A percentile compares a stretch with the other conserved stretches of the same genome.
phyloP scores from a whole-genome alignment of 2,797 vertebrate species.

The Ispidina lecontei region DNA sequence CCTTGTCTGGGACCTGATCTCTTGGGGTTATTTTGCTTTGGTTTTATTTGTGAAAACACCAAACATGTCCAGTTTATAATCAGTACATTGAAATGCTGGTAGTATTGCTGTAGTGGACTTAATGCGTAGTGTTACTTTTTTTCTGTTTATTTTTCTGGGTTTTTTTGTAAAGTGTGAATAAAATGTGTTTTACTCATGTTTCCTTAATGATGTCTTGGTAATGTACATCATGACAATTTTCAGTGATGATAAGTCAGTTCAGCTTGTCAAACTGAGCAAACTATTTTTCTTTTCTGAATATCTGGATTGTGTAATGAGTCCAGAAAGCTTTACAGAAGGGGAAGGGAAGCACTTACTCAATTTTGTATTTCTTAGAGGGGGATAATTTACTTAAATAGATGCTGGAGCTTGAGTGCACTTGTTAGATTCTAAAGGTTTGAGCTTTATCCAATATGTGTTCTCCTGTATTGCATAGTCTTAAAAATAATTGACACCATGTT shows the following conservation, averaged over 20 bases:
- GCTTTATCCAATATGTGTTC: conserved; percentile 79
- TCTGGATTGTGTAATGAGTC: conserved; percentile 71
- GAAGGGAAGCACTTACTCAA: conserved; percentile 77
- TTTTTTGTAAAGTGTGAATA: conserved; percentile 96
- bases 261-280: conserved; percentile 69
- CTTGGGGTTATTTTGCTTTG: conserved; percentile 70
- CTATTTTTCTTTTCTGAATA: conserved; percentile 67
- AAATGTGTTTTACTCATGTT: conserved; percentile 94
- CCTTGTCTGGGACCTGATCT: conserved; percentile 83
- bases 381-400: conserved; percentile 76
- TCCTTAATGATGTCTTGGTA: conserved; percentile 92
- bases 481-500: conserved; percentile 49
- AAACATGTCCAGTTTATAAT: conserved; percentile 88
- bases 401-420: conserved; percentile 83
- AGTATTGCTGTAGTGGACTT: conserved; percentile 89
- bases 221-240: conserved; percentile 89
- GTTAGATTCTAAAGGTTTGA: conserved; percentile 82
- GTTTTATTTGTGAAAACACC: conserved; percentile 84
- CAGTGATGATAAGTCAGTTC: conserved; percentile 65
- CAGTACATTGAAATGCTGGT: conserved; percentile 89
- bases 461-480: conserved; percentile 74
- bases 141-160: conserved; percentile 67
- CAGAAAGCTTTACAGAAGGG: conserved; percentile 75
- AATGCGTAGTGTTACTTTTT: conserved; percentile 82
- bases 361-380: conserved; percentile 76